Evolutionary conservation across 2,113 vertebrate genomes (phyloP).

Genomic region (Planiliza haematocheilus): DNA sequence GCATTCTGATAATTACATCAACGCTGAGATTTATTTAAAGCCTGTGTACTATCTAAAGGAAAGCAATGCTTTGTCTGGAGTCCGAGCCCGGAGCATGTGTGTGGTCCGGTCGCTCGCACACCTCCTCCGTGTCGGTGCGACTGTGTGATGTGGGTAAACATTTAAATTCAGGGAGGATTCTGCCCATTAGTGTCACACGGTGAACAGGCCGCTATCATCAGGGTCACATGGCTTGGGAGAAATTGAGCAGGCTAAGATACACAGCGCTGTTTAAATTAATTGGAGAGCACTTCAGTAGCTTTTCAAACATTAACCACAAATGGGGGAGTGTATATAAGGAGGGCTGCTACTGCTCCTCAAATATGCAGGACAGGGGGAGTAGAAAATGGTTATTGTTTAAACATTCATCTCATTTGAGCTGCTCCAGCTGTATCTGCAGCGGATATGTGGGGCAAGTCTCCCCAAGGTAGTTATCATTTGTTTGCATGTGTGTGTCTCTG

Average conservation of each 20-base stretch:
- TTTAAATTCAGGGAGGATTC: conserved; percentile 62
- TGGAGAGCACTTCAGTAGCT: conserved; percentile 69
- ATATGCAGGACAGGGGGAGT: conserved; percentile 50
- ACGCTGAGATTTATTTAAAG: conserved; percentile 28
- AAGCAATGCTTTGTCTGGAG: background rate
- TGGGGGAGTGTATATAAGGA: conserved; percentile 59
- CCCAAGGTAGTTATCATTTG: conserved; percentile 55
- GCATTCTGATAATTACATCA: conserved; percentile 60
- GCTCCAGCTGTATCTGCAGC: conserved; percentile 75
- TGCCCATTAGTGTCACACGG: conserved; percentile 70
- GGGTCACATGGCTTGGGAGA: conserved; percentile 48
- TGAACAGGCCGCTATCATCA: conserved; percentile 52
- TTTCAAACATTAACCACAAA: conserved; percentile 73
- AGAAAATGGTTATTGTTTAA: conserved; percentile 75
- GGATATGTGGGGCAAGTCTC: conserved; percentile 39
- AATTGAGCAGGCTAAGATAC: conserved; percentile 47
- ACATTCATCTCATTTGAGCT: conserved; percentile 76
- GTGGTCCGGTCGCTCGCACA: conserved; percentile 33
- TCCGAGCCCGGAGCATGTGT: conserved; percentile 23
- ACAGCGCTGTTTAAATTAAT: conserved; percentile 62
- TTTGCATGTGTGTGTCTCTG: conserved; percentile 22
- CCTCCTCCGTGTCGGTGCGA: conserved; percentile 4
- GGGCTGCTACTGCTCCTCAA: conserved; percentile 55
- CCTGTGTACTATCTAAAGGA: conserved; percentile 32
- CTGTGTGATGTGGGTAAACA: conserved; percentile 52